Percentiles rank a stretch among this genome's conserved stretches.
Conservation (phyloP, 2,797 vertebrate species). For the Tiaroga cobitis region DNA sequence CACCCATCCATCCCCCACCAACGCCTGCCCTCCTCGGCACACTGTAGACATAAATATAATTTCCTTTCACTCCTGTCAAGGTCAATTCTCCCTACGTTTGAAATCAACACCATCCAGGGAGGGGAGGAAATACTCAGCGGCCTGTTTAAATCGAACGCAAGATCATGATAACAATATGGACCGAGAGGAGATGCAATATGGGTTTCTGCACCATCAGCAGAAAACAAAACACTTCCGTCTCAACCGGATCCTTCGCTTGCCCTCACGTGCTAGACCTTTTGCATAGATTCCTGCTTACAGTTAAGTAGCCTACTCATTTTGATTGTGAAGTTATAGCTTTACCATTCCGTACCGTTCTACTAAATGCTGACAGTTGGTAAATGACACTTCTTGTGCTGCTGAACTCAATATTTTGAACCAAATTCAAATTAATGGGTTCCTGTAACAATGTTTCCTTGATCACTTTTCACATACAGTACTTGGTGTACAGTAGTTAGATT, state of each 20-base stretch:
- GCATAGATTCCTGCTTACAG: not conserved
- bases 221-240: not conserved
- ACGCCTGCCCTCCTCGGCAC: not conserved
- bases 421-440: not conserved
- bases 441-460: not conserved
- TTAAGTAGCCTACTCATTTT: not conserved
- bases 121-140: conserved; percentile 28
- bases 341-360: not conserved
- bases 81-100: conserved; percentile 43
- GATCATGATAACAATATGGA: conserved; percentile 37
- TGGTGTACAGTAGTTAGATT: not conserved
- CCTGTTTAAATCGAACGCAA: conserved; percentile 28
- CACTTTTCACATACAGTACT: not conserved
- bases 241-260: not conserved
- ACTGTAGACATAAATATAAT: conserved; percentile 43
- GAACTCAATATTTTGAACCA: not conserved
- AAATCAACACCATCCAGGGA: conserved; percentile 33
- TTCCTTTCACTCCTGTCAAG: conserved; percentile 46
- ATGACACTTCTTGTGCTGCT: not conserved
- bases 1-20: conserved; percentile 11
- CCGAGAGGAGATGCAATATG: not conserved
- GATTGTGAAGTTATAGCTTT: not conserved
- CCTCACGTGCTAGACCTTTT: not conserved
- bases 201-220: conserved; percentile 34
- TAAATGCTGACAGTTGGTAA: not conserved